These are phyloP conservation scores for Macroglossus sobrinus DNA, from an alignment of 2,113 vertebrate genomes.

Conservation along the genomic window DNA sequence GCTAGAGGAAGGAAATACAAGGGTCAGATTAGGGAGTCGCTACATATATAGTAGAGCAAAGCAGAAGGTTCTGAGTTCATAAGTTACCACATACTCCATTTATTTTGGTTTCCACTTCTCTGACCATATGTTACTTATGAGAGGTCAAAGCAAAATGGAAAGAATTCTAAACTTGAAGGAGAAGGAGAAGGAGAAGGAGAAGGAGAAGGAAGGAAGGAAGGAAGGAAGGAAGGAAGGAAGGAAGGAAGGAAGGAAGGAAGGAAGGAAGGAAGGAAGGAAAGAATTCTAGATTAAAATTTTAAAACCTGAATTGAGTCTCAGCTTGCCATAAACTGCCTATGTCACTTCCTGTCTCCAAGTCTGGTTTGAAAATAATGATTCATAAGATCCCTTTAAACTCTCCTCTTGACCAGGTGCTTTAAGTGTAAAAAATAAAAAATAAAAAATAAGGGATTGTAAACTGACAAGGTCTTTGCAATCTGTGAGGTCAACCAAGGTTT, in stretches of 20 bases:
- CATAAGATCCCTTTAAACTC: neutral
- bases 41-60: neutral
- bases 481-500: too few relatives aligned
- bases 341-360: conserved; percentile 13
- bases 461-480: too few relatives aligned
- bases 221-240: too few relatives aligned
- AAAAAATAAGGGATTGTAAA: too few relatives aligned
- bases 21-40: neutral
- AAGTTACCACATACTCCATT: neutral
- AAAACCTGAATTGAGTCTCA: conserved; percentile 12
- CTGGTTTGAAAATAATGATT: conserved; percentile 16
- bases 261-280: too few relatives aligned
- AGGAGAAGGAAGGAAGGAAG: too few relatives aligned
- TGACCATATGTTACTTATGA: neutral
- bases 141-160: neutral
- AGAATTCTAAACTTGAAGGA: neutral
- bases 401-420: neutral
- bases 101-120: neutral
- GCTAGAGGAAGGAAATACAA: neutral
- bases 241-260: too few relatives aligned
- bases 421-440: too few relatives aligned
- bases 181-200: too few relatives aligned
- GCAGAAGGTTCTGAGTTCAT: neutral
- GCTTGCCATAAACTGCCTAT: neutral
- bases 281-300: neutral